Evolutionary conservation across 2,113 vertebrate species (phyloP), one percentile per base, ranked within the genome.

Genomic region (Brachyhypopomus occidentalis): DNA sequence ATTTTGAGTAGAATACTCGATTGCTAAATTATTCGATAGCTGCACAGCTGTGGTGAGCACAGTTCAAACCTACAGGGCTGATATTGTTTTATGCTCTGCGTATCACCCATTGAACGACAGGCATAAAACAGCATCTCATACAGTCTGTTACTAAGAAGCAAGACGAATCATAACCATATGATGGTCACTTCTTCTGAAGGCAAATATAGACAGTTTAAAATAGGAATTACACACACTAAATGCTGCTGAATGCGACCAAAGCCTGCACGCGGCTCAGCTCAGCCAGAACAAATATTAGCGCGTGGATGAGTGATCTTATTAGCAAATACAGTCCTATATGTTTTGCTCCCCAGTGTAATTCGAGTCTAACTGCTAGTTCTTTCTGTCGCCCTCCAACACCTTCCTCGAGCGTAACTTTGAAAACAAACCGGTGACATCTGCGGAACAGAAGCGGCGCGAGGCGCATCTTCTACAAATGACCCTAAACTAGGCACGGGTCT

Each of bases 261-360:
- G 82, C 70, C 72, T 80, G 76, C 59, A 81, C 36, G 48, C 59
- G 74, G 73, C 70, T 56, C 58, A 45, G 41, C 45, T 71, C 38
- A 84, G 56, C 78, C 76, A 41, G 80, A 81, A 80, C 84, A 89
- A 89, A 90, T 89, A 84, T 88, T 85, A 88, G 76, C 74, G 79
- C 72, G 75, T n/a, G 63, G n/a, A 58, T 67, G 36, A 83, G 62
- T 72, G 64, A 79, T 81, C 84, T 86, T 85, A 80, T 83, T 36
- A 80, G 77, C 85, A 84, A 86, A 89, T 74, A 85, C 30, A 72
- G 63, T 48, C 2, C 56, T 63, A 82, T 72, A 74, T 58, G 52
- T 74, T 52, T 67, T 78, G 72, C 69, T 86, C 80, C 72, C 45
- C 52, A 75, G 38, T 79, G 72, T 66, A 63, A 56, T 72, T 74